Evolutionary conservation across 2,888 invertebrate species (phyloP).

Genomic region (Philereme transversata): DNA sequence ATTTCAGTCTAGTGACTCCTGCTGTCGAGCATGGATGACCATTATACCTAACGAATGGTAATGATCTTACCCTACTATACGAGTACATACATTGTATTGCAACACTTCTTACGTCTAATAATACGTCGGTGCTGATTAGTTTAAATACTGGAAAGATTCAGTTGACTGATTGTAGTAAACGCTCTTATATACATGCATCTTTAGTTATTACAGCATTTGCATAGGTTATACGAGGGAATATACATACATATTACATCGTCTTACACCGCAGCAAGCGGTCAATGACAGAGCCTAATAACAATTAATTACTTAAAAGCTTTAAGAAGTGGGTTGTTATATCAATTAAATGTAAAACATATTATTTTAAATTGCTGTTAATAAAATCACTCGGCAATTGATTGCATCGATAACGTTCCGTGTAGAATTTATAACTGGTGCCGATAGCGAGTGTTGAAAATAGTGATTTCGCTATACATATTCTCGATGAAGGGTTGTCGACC

Average conservation of each 20-base stretch:
- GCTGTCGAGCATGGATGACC: conserved; percentile 19
- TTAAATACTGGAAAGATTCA: conserved; percentile 37
- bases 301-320: no score
- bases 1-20: no score
- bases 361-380: conserved; percentile 5
- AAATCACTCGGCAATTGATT: conserved; percentile 19
- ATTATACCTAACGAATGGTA: conserved; percentile 24
- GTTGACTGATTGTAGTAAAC: conserved; percentile 39
- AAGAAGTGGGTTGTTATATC: no score
- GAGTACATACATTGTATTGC: conserved; percentile 18
- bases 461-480: conserved; percentile 58
- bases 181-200: conserved; percentile 11
- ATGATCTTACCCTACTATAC: conserved; percentile 22
- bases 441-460: conserved; percentile 33
- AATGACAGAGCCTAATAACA: no score
- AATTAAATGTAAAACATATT: no score
- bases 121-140: conserved; percentile 30
- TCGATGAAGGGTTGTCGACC: conserved; percentile 60
- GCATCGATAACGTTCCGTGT: conserved; percentile 11
- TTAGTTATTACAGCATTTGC: neutral
- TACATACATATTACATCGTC: no score
- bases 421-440: conserved; percentile 31
- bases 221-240: no score
- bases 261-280: no score
- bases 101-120: conserved; percentile 29